Conservation (phyloP, 2,888 invertebrate species). For the Oscheius sp. region DNA sequence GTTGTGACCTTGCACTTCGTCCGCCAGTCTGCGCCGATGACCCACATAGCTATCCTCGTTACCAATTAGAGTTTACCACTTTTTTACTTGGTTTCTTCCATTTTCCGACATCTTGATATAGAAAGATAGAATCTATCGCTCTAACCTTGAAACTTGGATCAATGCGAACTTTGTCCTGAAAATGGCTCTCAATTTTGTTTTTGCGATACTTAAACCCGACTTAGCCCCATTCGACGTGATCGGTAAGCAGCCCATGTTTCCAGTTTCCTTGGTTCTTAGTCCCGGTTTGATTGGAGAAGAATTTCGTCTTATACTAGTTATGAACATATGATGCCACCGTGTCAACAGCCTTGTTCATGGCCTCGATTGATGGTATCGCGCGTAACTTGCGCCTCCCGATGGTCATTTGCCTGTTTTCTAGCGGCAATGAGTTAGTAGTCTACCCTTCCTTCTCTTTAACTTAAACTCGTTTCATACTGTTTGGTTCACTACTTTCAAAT, state of each 20-base stretch:
- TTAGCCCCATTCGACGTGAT: neutral
- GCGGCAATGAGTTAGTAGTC: neutral
- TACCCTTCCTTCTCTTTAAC: neutral
- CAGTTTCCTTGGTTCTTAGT: neutral
- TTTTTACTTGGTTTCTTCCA: neutral
- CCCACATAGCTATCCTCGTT: slow-evolving; percentile 2
- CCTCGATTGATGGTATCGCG: slow-evolving; percentile 6
- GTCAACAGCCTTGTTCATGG: slow-evolving; percentile 1
- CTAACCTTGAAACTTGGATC: neutral
- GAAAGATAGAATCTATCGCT: too few species aligned
- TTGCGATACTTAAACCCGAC: neutral
- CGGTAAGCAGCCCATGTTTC: neutral
- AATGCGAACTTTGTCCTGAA: neutral
- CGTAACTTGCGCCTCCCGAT: neutral
- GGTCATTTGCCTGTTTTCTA: neutral
- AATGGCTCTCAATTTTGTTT: neutral
- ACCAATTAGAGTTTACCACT: neutral
- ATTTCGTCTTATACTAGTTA: neutral
- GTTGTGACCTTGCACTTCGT: slow-evolving; percentile 16
- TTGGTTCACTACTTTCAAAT: too few species aligned
- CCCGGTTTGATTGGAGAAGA: neutral
- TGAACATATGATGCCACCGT: neutral
- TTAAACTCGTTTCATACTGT: neutral
- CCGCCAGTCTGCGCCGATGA: slow-evolving; percentile 1
- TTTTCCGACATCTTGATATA: too few species aligned